Conservation (phyloP, 2,888 invertebrate species). For the Galerucella pusilla region DNA sequence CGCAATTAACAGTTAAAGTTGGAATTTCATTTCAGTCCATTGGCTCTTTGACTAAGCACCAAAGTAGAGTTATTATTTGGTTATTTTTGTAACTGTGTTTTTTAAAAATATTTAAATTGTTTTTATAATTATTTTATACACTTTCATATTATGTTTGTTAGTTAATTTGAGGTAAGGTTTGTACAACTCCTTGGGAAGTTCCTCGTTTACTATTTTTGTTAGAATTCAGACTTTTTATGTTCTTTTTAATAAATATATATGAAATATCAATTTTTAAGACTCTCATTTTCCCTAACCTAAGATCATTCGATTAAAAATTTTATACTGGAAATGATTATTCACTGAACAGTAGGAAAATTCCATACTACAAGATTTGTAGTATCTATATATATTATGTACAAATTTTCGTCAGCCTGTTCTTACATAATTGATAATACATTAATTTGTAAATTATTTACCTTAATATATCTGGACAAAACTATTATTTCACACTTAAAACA, state of each 20-base stretch:
- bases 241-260: constrained; percentile 65
- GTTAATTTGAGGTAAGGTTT: constrained; percentile 63
- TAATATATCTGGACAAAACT: too few relatives aligned
- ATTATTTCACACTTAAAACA: too few relatives aligned
- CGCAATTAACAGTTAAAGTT: constrained; percentile 82
- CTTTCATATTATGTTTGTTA: constrained; percentile 67
- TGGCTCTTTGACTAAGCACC: constrained; percentile 63
- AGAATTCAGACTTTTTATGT: constrained; percentile 67
- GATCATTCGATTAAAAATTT: too few relatives aligned
- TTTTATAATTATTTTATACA: constrained; percentile 66
- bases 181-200: constrained; percentile 62
- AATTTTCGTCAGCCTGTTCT: too few relatives aligned
- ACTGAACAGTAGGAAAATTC: too few relatives aligned
- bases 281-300: constrained; percentile 62
- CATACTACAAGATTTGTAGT: too few relatives aligned
- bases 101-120: constrained; percentile 62
- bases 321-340: too few relatives aligned
- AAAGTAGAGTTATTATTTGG: constrained; percentile 62
- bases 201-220: constrained; percentile 65
- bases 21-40: constrained; percentile 62
- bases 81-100: constrained; percentile 61
- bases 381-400: too few relatives aligned
- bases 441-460: too few relatives aligned
- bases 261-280: constrained; percentile 66
- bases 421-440: too few relatives aligned